These are phyloP conservation scores for Laticauda colubrina DNA, from an alignment of 2,113 vertebrate species.

Conservation along the genomic window DNA sequence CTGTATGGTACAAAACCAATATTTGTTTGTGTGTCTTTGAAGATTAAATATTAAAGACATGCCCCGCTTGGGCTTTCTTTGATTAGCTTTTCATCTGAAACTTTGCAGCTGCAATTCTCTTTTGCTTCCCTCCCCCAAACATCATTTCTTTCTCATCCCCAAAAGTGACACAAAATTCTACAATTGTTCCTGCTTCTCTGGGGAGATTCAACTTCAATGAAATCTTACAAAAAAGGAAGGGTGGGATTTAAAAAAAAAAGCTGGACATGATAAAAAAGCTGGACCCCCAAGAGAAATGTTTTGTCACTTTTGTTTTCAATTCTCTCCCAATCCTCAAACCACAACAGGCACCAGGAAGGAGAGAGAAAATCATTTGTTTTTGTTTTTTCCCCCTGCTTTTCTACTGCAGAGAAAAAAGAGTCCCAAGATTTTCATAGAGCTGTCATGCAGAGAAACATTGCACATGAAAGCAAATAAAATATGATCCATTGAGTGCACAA, in stretches of 20 bases:
- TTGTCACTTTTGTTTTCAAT: slow-evolving; percentile 69
- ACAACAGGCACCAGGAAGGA: slow-evolving; percentile 34
- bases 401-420: slow-evolving; percentile 55
- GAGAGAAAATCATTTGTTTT: slow-evolving; percentile 62
- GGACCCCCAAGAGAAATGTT: slow-evolving; percentile 51
- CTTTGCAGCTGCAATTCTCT: slow-evolving; percentile 77
- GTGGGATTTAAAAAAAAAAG: slow-evolving; percentile 62
- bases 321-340: slow-evolving; percentile 53
- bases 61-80: slow-evolving; percentile 82
- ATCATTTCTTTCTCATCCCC: slow-evolving; percentile 41
- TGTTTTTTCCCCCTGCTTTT: slow-evolving; percentile 50
- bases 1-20: slow-evolving; percentile 69
- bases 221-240: slow-evolving; percentile 64
- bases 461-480: slow-evolving; percentile 18
- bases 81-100: slow-evolving; percentile 93
- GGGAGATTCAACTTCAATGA: slow-evolving; percentile 67
- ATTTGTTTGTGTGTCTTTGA: slow-evolving; percentile 93
- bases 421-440: slow-evolving; percentile 60
- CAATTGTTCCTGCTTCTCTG: slow-evolving; percentile 55
- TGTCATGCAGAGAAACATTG: slow-evolving; percentile 53
- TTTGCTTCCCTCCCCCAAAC: slow-evolving; percentile 49
- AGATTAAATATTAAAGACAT: slow-evolving; percentile 86
- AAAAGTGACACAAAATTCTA: slow-evolving; percentile 60
- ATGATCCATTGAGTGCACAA: neutral
- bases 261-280: slow-evolving; percentile 57